Conservation (phyloP, 1,140 invertebrate species). For the Drosophila tani region DNA sequence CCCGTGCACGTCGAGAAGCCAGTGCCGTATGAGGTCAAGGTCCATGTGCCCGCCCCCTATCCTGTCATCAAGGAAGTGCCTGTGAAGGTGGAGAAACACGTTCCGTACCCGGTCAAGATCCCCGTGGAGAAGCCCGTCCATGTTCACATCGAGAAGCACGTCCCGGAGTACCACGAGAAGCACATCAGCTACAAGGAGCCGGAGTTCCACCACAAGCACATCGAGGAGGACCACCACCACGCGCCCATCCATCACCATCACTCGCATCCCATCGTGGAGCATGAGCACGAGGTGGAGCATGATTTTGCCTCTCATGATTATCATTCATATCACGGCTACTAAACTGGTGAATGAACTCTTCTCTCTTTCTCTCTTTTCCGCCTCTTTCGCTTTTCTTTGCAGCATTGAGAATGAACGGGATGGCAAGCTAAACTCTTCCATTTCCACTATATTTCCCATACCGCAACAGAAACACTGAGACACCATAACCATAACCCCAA, state of each 20-base stretch:
- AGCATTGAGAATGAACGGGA: constrained; percentile 74
- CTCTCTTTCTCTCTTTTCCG: constrained; percentile 62
- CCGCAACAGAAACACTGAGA: constrained; percentile 34
- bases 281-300: constrained; percentile 81
- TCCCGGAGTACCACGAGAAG: constrained; percentile 82
- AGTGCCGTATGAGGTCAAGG: constrained; percentile 87
- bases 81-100: constrained; percentile 86
- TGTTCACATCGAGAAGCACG: constrained; percentile 85
- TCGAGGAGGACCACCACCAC: constrained; percentile 76
- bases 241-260: constrained; percentile 70
- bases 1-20: constrained; percentile 87
- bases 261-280: constrained; percentile 73
- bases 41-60: constrained; percentile 87
- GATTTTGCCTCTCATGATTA: constrained; percentile 77
- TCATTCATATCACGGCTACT: constrained; percentile 78
- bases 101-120: constrained; percentile 87
- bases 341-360: constrained; percentile 74
- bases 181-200: constrained; percentile 82
- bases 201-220: constrained; percentile 80
- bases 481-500: constrained; percentile 7
- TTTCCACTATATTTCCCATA: constrained; percentile 39
- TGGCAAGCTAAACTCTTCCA: constrained; percentile 53
- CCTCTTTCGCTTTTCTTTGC: constrained; percentile 72
- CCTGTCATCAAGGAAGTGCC: constrained; percentile 85
- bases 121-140: constrained; percentile 86